A percentile compares a stretch with the other conserved stretches of the same genome.
Evolutionary conservation across 2,797 vertebrate species (phyloP).

Genomic region (Mus minutoides): DNA sequence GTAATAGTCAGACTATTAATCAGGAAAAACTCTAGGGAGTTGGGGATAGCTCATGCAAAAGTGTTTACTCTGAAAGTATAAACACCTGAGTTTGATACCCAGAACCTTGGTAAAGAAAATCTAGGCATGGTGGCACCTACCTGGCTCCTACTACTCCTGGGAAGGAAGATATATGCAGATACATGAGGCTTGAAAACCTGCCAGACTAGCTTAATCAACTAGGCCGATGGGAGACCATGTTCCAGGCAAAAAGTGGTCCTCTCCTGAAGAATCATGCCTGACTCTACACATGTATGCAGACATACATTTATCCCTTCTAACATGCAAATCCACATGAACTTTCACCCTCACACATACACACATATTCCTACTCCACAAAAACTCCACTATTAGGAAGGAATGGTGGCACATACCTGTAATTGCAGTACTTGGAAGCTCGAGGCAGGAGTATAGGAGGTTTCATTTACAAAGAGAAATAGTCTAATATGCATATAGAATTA

Average conservation of each 20-base stretch:
- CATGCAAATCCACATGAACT: background rate
- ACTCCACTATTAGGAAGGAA: background rate
- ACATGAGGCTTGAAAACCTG: no score
- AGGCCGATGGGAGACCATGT: background rate
- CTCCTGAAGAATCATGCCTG: background rate
- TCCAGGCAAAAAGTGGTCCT: background rate
- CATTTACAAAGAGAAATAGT: background rate
- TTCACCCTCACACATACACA: background rate
- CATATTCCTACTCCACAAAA: background rate
- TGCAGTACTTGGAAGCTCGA: background rate
- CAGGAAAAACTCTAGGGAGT: background rate
- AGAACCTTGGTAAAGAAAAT: background rate
- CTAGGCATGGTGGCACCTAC: background rate
- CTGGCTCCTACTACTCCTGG: background rate
- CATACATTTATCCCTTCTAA: background rate
- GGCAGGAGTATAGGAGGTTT: background rate
- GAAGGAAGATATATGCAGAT: background rate
- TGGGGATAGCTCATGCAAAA: background rate
- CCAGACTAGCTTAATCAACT: background rate
- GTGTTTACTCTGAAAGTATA: background rate
- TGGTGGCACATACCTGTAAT: background rate
- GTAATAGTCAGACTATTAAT: constrained; percentile 7
- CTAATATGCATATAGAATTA: background rate
- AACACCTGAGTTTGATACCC: background rate
- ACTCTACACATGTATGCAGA: background rate